Evolutionary conservation across 2,797 vertebrate species (phyloP).

Genomic region (Sebastiscus tertius): DNA sequence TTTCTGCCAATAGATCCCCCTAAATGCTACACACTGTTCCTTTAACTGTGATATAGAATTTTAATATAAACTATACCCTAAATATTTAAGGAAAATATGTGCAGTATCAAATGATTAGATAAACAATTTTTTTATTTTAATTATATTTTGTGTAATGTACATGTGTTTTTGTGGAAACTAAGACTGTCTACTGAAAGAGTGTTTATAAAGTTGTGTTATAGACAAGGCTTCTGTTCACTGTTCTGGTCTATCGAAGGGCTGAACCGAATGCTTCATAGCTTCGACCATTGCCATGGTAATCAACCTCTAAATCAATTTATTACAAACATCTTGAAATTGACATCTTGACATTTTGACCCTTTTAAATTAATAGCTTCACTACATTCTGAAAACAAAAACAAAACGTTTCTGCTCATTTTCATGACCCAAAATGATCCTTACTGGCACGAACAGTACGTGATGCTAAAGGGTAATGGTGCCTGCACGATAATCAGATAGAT

Average conservation of each 20-base stretch:
- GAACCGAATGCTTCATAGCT: too few relatives aligned
- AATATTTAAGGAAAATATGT: neutral
- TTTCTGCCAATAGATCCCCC: too few relatives aligned
- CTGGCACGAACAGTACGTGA: neutral
- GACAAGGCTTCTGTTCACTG: neutral
- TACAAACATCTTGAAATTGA: neutral
- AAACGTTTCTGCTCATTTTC: neutral
- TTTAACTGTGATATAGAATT: neutral
- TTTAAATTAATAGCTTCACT: too few relatives aligned
- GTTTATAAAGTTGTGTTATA: constrained; percentile 12
- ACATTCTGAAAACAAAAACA: neutral
- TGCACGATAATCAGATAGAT: neutral
- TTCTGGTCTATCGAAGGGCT: neutral
- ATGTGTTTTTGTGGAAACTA: constrained; percentile 21
- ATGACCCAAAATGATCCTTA: neutral
- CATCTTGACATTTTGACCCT: neutral
- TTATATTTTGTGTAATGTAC: constrained; percentile 12
- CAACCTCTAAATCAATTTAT: too few relatives aligned
- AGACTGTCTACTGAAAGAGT: constrained; percentile 1
- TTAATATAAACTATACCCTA: neutral
- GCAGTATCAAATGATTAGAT: neutral
- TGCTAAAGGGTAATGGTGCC: neutral
- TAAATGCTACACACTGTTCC: too few relatives aligned
- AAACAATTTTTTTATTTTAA: neutral
- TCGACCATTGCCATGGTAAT: too few relatives aligned